phyloP scores from a whole-genome alignment of 2,113 vertebrate genomes.

The Emydocephalus ijimae region DNA sequence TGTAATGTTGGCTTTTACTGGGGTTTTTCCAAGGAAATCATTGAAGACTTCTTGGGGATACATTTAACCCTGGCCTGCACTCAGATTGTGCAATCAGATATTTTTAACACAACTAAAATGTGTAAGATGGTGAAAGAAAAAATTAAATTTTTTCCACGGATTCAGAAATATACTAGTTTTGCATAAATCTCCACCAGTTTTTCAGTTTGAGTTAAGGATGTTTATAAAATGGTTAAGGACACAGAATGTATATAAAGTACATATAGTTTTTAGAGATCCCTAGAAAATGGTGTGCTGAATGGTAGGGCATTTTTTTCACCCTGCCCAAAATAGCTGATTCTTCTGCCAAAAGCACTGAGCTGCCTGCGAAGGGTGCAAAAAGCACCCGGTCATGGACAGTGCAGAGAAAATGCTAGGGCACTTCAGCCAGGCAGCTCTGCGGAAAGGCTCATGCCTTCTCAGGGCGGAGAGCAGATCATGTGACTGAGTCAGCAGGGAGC shows the following conservation, averaged over 20 bases:
- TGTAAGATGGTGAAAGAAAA: neutral
- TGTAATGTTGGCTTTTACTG: neutral
- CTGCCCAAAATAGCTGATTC: neutral
- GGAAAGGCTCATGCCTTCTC: no score
- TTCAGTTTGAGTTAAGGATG: neutral
- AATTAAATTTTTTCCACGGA: neutral
- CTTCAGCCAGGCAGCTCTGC: no score
- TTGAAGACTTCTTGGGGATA: neutral
- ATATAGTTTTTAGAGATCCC: neutral
- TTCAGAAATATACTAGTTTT: neutral
- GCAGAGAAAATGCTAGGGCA: no score
- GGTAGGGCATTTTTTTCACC: neutral
- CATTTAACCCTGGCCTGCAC: neutral
- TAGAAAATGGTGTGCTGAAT: neutral
- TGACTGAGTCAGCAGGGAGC: no score
- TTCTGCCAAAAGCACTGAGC: neutral
- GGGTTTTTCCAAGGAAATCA: neutral
- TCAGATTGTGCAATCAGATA: neutral
- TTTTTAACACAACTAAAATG: neutral
- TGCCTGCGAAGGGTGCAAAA: no score
- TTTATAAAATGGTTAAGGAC: neutral
- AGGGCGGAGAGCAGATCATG: no score
- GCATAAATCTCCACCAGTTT: neutral
- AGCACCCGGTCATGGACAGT: no score
- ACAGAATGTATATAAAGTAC: neutral